Base-by-base conservation (phyloP, 2,888 invertebrate genomes). In the Micropterix aruncella region DNA sequence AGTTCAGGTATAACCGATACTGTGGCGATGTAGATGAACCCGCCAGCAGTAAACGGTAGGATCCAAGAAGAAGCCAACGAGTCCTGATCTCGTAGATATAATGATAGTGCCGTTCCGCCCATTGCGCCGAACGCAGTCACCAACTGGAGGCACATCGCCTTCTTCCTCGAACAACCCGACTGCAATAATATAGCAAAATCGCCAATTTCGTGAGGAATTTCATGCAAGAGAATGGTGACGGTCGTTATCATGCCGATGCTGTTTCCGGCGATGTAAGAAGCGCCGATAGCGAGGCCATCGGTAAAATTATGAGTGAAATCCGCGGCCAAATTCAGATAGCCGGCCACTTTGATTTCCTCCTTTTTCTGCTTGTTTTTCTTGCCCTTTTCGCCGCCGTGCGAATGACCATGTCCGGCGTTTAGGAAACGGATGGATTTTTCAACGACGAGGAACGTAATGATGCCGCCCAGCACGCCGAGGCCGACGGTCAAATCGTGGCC, bases 21-120 rank as follows among this genome's bases (percentile, higher is more conserved):
- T 15, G 97, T 92, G 16, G 99, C 99, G 55, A 99, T 97, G 63
- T 99, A 99, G 61, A 99, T 99, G 61, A 99, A 99, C n/a, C 99
- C 95, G 50, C 93, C 96, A 38, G 96, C 96, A 17, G 96, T 97
- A 56, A 99, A 97, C 12, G 99, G 97, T 45, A 99, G 69, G 44
- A 99, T 88, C 79, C 95, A 91, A 3, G 82, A 77, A 7, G 86
- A 81, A 2, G 89, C 83, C 48, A 83, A 63, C 46, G 80, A 80
- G 58, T 73, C 71, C 54, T 71, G 62, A 43, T 90, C 91, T 58
- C 90, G 86, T 3, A 89, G 77, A 47, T 86, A 66, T 19, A 97
- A 74, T 17, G 95, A 93, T 52, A 90, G 66, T n/a, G 86, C 71
- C 37, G 94, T 96, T 51, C 99, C 99, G 48, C 88, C 79, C 48